These are phyloP conservation scores for Rana temporaria DNA, from an alignment of 2,113 vertebrate genomes.

Conservation along the genomic window DNA sequence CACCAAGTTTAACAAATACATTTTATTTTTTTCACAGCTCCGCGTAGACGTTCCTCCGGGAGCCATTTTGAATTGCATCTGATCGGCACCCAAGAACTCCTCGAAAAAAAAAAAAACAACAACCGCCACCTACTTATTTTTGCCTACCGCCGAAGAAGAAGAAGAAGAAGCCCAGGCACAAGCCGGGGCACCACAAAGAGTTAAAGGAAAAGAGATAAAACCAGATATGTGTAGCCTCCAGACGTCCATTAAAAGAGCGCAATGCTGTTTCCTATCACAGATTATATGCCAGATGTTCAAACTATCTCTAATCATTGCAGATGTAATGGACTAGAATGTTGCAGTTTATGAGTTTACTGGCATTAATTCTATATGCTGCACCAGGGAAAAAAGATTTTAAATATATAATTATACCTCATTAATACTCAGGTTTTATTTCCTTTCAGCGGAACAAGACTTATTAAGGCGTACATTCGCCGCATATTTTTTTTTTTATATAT, in stretches of 20 bases:
- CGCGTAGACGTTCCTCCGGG: slow-evolving; percentile 6
- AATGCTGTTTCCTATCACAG: slow-evolving; percentile 93
- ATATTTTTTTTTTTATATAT: slow-evolving; percentile 70
- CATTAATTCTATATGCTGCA: slow-evolving; percentile 93
- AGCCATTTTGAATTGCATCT: slow-evolving; percentile 40
- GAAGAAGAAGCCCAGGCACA: not conserved
- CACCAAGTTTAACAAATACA: slow-evolving; percentile 30
- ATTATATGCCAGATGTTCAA: slow-evolving; percentile 97
- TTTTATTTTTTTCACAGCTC: slow-evolving; percentile 27
- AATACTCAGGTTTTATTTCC: slow-evolving; percentile 92
- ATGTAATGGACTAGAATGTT: slow-evolving; percentile 98
- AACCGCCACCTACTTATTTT: not conserved
- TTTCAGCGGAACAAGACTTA: slow-evolving; percentile 88
- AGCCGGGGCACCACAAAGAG: slow-evolving; percentile 71
- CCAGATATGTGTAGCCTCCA: slow-evolving; percentile 91
- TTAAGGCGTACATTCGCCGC: slow-evolving; percentile 88
- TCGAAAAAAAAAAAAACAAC: too few relatives aligned
- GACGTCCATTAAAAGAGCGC: slow-evolving; percentile 94
- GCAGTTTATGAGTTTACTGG: slow-evolving; percentile 95
- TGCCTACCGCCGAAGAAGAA: not conserved
- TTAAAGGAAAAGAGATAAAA: slow-evolving; percentile 87
- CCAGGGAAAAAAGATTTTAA: slow-evolving; percentile 90
- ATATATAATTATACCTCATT: slow-evolving; percentile 98
- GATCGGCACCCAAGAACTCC: slow-evolving; percentile 35
- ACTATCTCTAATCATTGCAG: slow-evolving; percentile 96